A percentile compares a stretch with the other conserved stretches of the same genome.
These are phyloP conservation scores for Myiozetetes cayanensis DNA, from an alignment of 2,113 vertebrate genomes.

Conservation along the genomic window DNA sequence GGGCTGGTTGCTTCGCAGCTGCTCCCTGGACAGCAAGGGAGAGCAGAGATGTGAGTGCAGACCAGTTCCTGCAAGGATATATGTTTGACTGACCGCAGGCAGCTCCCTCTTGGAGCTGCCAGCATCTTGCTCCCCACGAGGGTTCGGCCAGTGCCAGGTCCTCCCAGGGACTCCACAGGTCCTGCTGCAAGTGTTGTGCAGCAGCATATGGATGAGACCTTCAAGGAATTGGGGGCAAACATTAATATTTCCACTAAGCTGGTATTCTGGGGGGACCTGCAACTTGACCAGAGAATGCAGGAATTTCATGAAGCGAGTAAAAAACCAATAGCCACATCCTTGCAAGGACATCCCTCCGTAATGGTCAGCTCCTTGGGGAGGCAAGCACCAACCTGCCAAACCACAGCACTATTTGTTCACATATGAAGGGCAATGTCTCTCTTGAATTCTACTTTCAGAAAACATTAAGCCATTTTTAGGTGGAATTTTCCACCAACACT, in stretches of 20 bases:
- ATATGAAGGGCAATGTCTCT: neutral
- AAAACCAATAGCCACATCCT: neutral
- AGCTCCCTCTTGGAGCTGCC: neutral
- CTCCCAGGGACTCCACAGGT: neutral
- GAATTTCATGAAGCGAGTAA: neutral
- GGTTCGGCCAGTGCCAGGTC: neutral
- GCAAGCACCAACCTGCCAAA: neutral
- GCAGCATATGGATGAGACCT: neutral
- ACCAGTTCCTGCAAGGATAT: rapidly evolving
- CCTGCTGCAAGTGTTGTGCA: neutral
- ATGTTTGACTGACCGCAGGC: rapidly evolving
- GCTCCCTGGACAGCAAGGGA: neutral
- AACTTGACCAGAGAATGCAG: neutral
- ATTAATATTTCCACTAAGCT: neutral
- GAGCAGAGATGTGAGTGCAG: neutral
- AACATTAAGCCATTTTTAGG: neutral
- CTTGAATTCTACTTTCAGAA: neutral
- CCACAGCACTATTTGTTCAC: neutral
- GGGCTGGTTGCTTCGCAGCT: neutral
- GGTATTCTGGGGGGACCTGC: neutral
- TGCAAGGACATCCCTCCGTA: neutral
- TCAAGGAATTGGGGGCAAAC: neutral
- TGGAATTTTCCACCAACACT: neutral
- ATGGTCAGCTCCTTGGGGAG: neutral
- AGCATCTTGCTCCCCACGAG: rapidly evolving